Percentiles rank a stretch among this genome's conserved stretches.
phyloP scores from a whole-genome alignment of 2,888 invertebrate species.

The Thyatira batis region DNA sequence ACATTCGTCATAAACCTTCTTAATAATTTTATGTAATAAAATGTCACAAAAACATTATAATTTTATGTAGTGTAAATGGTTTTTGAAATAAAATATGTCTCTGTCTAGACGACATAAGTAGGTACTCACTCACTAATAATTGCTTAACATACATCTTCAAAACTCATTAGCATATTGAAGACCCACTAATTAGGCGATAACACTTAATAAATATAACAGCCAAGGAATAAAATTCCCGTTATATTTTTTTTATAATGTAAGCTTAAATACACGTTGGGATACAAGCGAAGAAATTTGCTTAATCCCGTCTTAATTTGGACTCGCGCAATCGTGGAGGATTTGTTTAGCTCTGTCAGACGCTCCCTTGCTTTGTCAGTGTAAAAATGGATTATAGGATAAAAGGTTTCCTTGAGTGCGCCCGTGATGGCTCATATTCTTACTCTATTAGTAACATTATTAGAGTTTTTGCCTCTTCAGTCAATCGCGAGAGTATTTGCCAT shows the following conservation, averaged over 20 bases:
- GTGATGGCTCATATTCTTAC: constrained; percentile 50
- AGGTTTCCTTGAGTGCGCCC: constrained; percentile 35
- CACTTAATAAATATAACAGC: too few species aligned
- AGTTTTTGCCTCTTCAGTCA: constrained; percentile 6
- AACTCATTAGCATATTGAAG: too few species aligned
- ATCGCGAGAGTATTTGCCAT: background rate
- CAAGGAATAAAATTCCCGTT: too few species aligned
- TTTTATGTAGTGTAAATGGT: too few species aligned
- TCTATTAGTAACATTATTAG: constrained; percentile 41
- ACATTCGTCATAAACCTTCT: too few species aligned
- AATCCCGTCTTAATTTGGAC: constrained; percentile 67
- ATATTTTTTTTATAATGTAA: background rate
- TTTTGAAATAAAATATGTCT: too few species aligned
- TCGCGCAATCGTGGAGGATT: constrained; percentile 63
- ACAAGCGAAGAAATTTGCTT: constrained; percentile 61
- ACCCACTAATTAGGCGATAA: too few species aligned
- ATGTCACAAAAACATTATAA: too few species aligned
- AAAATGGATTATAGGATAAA: constrained; percentile 65
- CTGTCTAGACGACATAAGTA: too few species aligned
- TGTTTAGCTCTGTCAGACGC: constrained; percentile 53
- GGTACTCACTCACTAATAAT: too few species aligned
- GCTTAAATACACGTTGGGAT: constrained; percentile 30
- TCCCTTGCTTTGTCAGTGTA: constrained; percentile 65
- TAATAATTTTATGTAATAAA: too few species aligned
- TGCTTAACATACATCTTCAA: too few species aligned